Percentiles rank a stretch among this genome's conserved stretches.
These are phyloP conservation scores for Euura saliciscinereae DNA, from an alignment of 1,140 invertebrate species.

Conservation along the genomic window DNA sequence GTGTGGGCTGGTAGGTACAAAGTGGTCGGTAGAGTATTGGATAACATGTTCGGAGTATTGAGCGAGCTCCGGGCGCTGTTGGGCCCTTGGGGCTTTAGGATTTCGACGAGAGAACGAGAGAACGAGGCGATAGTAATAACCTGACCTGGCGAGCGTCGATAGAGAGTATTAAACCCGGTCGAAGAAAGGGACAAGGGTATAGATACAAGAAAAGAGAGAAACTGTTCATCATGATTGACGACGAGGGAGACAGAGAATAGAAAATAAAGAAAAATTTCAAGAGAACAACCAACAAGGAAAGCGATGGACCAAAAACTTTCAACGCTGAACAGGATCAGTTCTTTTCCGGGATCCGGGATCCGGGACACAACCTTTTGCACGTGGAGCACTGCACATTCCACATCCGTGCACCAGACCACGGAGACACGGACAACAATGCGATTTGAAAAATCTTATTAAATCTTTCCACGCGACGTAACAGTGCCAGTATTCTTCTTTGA, in stretches of 20 bases:
- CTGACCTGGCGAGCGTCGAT: background rate
- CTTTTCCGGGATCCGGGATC: no score
- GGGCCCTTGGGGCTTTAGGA: background rate
- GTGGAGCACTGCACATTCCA: no score
- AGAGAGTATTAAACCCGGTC: background rate
- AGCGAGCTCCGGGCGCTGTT: background rate
- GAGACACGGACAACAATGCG: no score
- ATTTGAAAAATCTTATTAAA: no score
- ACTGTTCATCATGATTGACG: background rate
- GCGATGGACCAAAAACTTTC: background rate
- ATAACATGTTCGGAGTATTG: background rate
- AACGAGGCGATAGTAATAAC: background rate
- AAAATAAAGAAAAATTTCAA: background rate
- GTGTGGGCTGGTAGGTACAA: background rate
- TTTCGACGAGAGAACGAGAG: background rate
- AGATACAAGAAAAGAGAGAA: background rate
- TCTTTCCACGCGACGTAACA: no score
- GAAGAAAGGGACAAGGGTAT: background rate
- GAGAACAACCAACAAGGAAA: background rate
- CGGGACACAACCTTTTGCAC: no score
- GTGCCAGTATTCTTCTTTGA: no score
- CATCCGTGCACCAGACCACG: no score
- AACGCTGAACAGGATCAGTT: no score
- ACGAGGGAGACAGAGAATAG: background rate
- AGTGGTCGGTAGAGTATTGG: background rate